Evolutionary conservation across 2,113 vertebrate species (phyloP), one percentile per base, ranked within the genome.

Genomic region (Oncorhynchus masou): DNA sequence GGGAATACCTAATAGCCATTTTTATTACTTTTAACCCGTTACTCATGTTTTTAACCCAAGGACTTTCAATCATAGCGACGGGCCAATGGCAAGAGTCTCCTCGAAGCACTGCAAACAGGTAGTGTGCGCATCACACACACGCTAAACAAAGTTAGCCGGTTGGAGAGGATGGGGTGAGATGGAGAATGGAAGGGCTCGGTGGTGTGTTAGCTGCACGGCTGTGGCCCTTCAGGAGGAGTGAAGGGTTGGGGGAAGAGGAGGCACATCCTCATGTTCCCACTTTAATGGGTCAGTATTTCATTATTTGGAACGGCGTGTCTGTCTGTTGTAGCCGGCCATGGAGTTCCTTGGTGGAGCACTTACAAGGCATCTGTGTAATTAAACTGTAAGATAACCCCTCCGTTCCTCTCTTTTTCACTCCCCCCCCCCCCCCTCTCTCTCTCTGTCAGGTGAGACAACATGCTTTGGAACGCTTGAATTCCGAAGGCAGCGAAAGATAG

Each of bases 351-450:
- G 91, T 90, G 88, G 80, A 92, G 90, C 90, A 92, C 89, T 91
- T 93, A 92, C 90, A 93, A 92, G 92, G 89, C 91, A 92, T 90
- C 60, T 81, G 85, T 91, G 91, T 93, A 93, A 94, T 94, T 94
- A 94, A 94, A 94, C 91, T 90, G 87, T 93, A 93, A 88, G 68
- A 92, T 88, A 86, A 83, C 81, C 78, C 80, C 34, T 74, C 72
- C 59, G 73, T 75, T 73, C 70, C 72, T 76, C 74, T 71, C n/a
- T 75, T 25, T 45, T 74, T 76, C 65, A 76, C 75, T 71, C 60
- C 0, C 9, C 9, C 39, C 3, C 39, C 70, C 24, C 45, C 1
- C 31, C 1, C 31, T 34, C 31, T 34, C 31, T 34, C 78, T 54
- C 20, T 78, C 80, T 93, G 91, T 91, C 91, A 91, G 92, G 89